A percentile compares a stretch with the other conserved stretches of the same genome.
Conservation (phyloP, 2,797 vertebrate species). For the Naso thynnoides region DNA sequence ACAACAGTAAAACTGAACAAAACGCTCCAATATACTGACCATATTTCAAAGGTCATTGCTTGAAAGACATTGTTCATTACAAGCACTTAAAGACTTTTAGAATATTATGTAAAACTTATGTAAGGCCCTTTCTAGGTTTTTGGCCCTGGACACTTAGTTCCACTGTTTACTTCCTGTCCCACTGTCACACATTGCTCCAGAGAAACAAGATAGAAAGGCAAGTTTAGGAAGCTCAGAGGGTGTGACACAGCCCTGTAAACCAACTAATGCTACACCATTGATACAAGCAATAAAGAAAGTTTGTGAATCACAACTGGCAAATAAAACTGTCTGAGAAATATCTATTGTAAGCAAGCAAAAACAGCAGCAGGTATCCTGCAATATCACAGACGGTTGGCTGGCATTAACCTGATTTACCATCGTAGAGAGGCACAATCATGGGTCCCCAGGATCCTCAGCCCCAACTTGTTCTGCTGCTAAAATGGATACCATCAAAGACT, state of each 20-base stretch:
- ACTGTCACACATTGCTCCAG: not conserved
- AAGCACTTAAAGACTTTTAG: no score
- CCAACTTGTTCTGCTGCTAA: not conserved
- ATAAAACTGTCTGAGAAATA: slow-evolving; percentile 32
- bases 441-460: not conserved
- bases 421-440: slow-evolving; percentile 11
- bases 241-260: slow-evolving; percentile 11
- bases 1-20: no score
- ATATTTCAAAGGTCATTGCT: not conserved
- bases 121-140: not conserved
- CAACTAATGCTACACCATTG: not conserved
- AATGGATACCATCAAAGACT: not conserved
- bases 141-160: not conserved
- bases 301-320: slow-evolving; percentile 4
- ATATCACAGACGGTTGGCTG: not conserved
- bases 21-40: not conserved
- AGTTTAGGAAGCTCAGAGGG: slow-evolving; percentile 5
- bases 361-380: slow-evolving; percentile 8
- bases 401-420: slow-evolving; percentile 23
- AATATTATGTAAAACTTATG: no score
- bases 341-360: not conserved
- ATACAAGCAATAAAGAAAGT: slow-evolving; percentile 9
- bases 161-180: not conserved
- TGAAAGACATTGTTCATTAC: not conserved
- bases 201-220: not conserved